Conservation (phyloP, 2,888 invertebrate species). For the Adelognathus sp. region DNA sequence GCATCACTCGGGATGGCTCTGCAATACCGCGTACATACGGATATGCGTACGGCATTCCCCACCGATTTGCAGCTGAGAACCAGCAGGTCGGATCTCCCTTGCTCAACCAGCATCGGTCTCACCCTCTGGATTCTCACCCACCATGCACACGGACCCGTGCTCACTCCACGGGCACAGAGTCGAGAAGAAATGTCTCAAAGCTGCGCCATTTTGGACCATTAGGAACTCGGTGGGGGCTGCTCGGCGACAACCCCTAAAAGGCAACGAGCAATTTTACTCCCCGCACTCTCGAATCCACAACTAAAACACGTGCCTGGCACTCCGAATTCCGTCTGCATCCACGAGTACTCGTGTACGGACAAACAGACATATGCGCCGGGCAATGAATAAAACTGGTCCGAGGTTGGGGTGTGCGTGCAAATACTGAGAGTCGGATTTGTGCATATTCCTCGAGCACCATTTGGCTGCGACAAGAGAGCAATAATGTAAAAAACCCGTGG, state of each 20-base stretch:
- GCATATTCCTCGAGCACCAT: conserved; percentile 51
- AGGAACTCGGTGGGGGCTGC: conserved; percentile 15
- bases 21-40: background rate
- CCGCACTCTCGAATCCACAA: background rate
- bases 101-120: no score
- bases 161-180: no score
- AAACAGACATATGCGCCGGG: conserved; percentile 2
- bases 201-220: conserved; percentile 48
- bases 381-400: background rate
- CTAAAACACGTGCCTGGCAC: conserved; percentile 27
- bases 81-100: no score
- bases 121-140: no score
- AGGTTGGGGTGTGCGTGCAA: background rate
- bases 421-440: background rate
- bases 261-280: conserved; percentile 60
- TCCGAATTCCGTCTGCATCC: conserved; percentile 18
- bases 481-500: conserved; percentile 58
- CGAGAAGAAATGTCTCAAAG: conserved; percentile 45
- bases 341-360: conserved; percentile 1
- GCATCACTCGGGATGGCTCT: conserved; percentile 37
- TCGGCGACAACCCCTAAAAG: conserved; percentile 36
- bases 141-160: no score
- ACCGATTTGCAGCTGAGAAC: no score
- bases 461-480: conserved; percentile 53
- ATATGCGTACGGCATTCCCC: no score